Evolutionary conservation across 2,797 vertebrate species (phyloP).

Genomic region (Hippocampus kuda): DNA sequence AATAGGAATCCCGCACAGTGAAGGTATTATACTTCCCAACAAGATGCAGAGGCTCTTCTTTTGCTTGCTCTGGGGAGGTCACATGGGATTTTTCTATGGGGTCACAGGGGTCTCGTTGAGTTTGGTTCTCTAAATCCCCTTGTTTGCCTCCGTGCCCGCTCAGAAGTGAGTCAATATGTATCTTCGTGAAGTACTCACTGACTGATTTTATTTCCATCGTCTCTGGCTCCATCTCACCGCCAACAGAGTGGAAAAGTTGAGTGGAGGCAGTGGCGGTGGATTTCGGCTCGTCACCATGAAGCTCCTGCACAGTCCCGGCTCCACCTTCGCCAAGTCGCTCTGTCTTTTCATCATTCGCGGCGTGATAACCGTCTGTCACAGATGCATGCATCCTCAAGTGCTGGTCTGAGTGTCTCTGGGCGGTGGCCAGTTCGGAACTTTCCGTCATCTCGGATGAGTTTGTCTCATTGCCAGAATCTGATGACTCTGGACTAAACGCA

Average conservation of each 20-base stretch:
- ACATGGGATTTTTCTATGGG: constrained; percentile 67
- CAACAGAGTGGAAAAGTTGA: constrained; percentile 86
- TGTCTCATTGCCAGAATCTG: constrained; percentile 98
- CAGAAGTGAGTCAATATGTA: constrained; percentile 84
- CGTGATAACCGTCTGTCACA: constrained; percentile 79
- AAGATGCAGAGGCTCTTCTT: constrained; percentile 70
- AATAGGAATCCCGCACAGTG: constrained; percentile 79
- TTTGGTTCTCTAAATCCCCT: constrained; percentile 69
- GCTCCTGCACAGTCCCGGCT: constrained; percentile 52
- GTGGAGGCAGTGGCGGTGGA: constrained; percentile 82
- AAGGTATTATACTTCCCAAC: constrained; percentile 77
- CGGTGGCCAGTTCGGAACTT: constrained; percentile 87
- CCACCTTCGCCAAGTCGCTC: constrained; percentile 68
- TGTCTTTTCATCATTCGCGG: constrained; percentile 66
- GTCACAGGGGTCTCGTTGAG: constrained; percentile 61
- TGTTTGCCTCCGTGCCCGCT: constrained; percentile 79
- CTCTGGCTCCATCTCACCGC: constrained; percentile 96
- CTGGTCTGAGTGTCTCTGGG: constrained; percentile 87
- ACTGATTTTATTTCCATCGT: constrained; percentile 98
- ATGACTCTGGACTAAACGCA: constrained; percentile 97
- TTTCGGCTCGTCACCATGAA: constrained; percentile 69
- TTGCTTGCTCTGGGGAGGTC: constrained; percentile 60
- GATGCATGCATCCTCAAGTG: constrained; percentile 82
- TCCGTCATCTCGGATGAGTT: constrained; percentile 99
- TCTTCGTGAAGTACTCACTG: constrained; percentile 90